Evolutionary conservation across 2,113 vertebrate genomes (phyloP).

Genomic region (Odocoileus hemionus): DNA sequence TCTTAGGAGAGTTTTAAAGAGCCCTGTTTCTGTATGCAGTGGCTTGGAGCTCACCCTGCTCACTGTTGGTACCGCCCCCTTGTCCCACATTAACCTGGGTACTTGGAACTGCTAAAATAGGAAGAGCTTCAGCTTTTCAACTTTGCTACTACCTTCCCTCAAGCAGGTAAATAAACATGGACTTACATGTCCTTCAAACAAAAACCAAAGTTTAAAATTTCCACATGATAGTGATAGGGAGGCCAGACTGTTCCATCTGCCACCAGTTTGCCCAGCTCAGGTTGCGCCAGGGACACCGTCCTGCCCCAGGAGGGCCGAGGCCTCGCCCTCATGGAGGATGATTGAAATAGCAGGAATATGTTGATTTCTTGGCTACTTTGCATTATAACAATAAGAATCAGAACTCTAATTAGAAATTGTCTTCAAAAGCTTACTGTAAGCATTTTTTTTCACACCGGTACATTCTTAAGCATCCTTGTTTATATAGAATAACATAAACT

Average conservation of each 20-base stretch:
- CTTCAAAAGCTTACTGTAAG: conserved; percentile 46
- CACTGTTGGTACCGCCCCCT: not conserved
- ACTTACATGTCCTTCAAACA: conserved; percentile 36
- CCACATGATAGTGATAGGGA: not conserved
- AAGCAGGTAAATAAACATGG: conserved; percentile 6
- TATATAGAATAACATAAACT: conserved; percentile 57
- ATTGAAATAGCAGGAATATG: not conserved
- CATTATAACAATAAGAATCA: conserved; percentile 10
- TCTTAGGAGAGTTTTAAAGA: not conserved
- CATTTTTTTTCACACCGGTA: conserved; percentile 46
- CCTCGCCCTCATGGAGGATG: not conserved
- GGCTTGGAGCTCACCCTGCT: not conserved
- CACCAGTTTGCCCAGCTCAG: not conserved
- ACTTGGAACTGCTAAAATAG: not conserved
- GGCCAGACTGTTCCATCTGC: not conserved
- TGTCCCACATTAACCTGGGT: not conserved
- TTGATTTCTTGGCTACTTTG: not conserved
- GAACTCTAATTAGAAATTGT: conserved; percentile 48
- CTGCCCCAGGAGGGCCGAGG: not conserved
- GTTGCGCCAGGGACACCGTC: not conserved
- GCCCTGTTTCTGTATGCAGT: not conserved
- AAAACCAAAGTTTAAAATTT: conserved; percentile 70
- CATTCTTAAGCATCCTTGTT: conserved; percentile 61
- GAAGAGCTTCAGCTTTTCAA: not conserved
- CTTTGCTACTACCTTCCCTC: not conserved